A percentile compares a stretch with the other conserved stretches of the same genome.
Conservation (phyloP, 1,140 invertebrate genomes). For the Pseudomyrmex dendroicus region DNA sequence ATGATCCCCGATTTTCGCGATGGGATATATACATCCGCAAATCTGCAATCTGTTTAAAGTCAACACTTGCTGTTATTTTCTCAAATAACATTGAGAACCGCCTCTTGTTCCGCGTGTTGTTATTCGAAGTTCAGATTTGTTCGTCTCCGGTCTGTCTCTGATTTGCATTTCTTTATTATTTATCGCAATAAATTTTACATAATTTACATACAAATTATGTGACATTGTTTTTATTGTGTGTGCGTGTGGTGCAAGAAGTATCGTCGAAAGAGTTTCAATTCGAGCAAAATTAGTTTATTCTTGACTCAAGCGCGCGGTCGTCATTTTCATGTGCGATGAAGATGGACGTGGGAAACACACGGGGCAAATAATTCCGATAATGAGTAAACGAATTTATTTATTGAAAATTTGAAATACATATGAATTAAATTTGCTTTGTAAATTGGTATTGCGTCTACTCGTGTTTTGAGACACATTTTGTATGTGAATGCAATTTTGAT, state of each 20-base stretch:
- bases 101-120: background rate
- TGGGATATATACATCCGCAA: background rate
- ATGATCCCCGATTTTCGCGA: constrained; percentile 31
- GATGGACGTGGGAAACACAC: constrained; percentile 10
- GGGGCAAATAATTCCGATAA: background rate
- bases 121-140: background rate
- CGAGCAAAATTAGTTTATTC: background rate
- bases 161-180: background rate
- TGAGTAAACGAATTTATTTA: background rate
- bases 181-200: background rate
- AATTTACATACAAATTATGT: background rate
- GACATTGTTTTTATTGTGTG: background rate
- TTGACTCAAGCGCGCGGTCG: background rate
- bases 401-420: background rate
- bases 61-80: constrained; percentile 27
- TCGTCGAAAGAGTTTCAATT: no score
- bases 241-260: background rate
- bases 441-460: background rate
- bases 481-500: background rate
- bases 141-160: background rate
- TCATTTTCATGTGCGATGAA: background rate
- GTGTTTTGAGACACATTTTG: background rate
- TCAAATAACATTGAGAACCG: constrained; percentile 7
- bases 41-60: constrained; percentile 21
- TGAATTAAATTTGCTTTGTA: background rate